Conservation (phyloP, 2,797 vertebrate species). For the Macropus fuliginosus region DNA sequence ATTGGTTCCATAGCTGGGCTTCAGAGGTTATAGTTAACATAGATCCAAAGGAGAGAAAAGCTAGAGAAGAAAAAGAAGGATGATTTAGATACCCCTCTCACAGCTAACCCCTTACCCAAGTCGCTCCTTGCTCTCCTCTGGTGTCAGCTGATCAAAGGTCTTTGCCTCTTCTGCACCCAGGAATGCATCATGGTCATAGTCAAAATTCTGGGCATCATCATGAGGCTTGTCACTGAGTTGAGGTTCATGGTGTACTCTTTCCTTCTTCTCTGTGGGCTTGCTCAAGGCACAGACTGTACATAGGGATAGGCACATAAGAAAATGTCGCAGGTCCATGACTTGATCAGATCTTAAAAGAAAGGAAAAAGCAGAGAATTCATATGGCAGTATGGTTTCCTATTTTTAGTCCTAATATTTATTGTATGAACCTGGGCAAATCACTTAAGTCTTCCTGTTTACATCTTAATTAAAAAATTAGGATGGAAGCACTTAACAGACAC, state of each 20-base stretch:
- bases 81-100: not conserved
- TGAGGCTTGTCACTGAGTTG: conserved; percentile 93
- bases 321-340: conserved; percentile 88
- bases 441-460: conserved; percentile 19
- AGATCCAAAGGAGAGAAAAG: conserved; percentile 48
- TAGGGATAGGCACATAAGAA: conserved; percentile 90
- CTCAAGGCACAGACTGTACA: conserved; percentile 90
- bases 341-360: conserved; percentile 54
- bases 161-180: conserved; percentile 97
- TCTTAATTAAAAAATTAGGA: conserved; percentile 42
- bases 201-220: conserved; percentile 92
- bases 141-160: conserved; percentile 96
- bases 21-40: conserved; percentile 50
- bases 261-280: conserved; percentile 98
- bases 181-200: conserved; percentile 99
- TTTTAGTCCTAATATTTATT: not conserved
- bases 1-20: conserved; percentile 61
- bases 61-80: conserved; percentile 33
- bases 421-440: not conserved
- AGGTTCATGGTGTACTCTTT: conserved; percentile 92
- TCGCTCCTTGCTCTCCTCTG: conserved; percentile 98
- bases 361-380: conserved; percentile 35
- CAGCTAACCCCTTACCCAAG: conserved; percentile 88
- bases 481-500: not conserved
- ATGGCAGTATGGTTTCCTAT: not conserved